Conservation (phyloP, 2,888 invertebrate genomes). For the Mesorhabditis spiculigera region DNA sequence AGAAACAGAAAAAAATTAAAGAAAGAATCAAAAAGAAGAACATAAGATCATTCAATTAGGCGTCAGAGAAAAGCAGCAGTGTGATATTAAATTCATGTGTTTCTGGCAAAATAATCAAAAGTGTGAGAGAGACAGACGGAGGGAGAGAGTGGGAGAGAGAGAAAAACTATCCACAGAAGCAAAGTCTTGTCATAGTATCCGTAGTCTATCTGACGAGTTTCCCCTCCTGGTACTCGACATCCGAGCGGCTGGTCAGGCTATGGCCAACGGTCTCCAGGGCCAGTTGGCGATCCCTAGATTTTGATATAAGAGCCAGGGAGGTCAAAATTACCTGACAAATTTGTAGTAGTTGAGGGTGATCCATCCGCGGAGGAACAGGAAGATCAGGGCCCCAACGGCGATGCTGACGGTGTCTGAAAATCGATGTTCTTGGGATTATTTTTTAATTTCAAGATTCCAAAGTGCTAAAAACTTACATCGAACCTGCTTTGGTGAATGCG, state of each 20-base stretch:
- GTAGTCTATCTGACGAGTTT: not conserved
- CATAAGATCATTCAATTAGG: too few relatives aligned
- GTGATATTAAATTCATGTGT: too few relatives aligned
- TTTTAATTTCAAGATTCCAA: not conserved
- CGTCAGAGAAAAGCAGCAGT: too few relatives aligned
- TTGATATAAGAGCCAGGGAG: not conserved
- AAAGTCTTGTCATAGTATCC: too few relatives aligned
- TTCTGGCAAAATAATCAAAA: too few relatives aligned
- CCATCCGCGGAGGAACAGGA: constrained; percentile 1
- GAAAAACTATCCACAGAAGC: too few relatives aligned
- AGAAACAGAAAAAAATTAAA: too few relatives aligned
- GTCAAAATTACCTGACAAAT: not conserved
- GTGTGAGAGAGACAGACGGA: too few relatives aligned
- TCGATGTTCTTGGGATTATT: too few relatives aligned
- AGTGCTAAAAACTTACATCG: not conserved
- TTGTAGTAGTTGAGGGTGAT: constrained; percentile 4
- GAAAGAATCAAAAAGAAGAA: too few relatives aligned
- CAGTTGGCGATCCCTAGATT: not conserved
- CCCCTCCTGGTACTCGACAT: constrained; percentile 2
- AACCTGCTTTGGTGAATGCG: not conserved
- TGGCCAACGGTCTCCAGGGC: not conserved
- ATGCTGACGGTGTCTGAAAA: not conserved
- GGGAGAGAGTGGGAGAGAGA: too few relatives aligned
- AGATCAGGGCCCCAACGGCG: not conserved
- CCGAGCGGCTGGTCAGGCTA: not conserved